Conservation (phyloP, 1,140 invertebrate species). For the Caligus rogercresseyi region DNA sequence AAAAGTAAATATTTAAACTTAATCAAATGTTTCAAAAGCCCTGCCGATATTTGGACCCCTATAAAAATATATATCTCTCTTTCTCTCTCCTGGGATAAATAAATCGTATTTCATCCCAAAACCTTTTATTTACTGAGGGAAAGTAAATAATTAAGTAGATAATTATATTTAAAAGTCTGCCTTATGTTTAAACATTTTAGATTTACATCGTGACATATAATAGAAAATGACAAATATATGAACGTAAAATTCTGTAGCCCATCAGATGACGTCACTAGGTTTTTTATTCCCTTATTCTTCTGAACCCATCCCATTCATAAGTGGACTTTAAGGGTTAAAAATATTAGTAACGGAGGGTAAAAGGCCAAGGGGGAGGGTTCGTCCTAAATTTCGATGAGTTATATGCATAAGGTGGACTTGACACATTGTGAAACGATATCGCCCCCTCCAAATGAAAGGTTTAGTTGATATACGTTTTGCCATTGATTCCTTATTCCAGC, state of each 20-base stretch:
- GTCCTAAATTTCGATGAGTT: background rate
- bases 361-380: background rate
- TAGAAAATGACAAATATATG: too few relatives aligned
- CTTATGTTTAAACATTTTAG: too few relatives aligned
- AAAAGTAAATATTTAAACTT: slow-evolving; percentile 1
- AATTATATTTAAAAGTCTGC: too few relatives aligned
- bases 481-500: background rate
- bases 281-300: too few relatives aligned
- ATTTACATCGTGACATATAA: too few relatives aligned
- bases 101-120: background rate
- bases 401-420: background rate
- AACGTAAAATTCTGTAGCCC: too few relatives aligned
- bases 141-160: too few relatives aligned
- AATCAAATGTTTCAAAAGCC: too few relatives aligned
- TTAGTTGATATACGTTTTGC: background rate
- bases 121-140: background rate
- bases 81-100: background rate
- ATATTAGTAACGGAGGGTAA: background rate
- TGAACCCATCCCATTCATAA: too few relatives aligned
- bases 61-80: background rate
- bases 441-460: background rate
- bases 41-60: too few relatives aligned
- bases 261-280: too few relatives aligned
- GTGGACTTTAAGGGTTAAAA: too few relatives aligned
- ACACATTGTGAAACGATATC: background rate